Percentiles rank a stretch among this genome's conserved stretches.
These are phyloP conservation scores for Microchrysa polita DNA, from an alignment of 2,888 invertebrate genomes.

Conservation along the genomic window DNA sequence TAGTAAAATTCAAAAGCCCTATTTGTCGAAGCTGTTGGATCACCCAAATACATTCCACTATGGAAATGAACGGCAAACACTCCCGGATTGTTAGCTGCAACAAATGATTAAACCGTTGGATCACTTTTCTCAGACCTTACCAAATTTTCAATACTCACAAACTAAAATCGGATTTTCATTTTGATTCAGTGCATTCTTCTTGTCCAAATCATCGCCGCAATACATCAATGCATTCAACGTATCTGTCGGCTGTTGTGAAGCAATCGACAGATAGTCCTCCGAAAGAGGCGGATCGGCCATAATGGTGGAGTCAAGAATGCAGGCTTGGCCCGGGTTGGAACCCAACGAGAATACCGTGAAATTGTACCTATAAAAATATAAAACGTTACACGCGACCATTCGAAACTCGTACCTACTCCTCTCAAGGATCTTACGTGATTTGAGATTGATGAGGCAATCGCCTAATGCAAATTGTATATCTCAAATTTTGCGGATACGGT, in stretches of 20 bases:
- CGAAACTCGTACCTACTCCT: no score
- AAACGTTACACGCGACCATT: no score
- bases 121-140: background rate
- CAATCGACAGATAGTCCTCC: background rate
- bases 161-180: background rate
- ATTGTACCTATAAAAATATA: background rate
- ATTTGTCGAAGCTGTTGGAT: slow-evolving; percentile 2
- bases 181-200: no score
- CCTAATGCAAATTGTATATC: background rate
- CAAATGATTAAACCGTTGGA: background rate
- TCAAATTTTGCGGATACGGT: background rate
- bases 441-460: background rate
- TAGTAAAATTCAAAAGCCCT: background rate
- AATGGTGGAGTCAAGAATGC: background rate
- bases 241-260: background rate
- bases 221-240: background rate
- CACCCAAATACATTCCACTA: background rate
- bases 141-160: background rate
- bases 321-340: background rate
- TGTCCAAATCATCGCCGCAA: background rate
- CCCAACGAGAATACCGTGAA: background rate
- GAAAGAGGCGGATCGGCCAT: background rate
- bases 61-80: background rate
- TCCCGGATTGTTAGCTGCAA: background rate
- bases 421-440: background rate